phyloP scores from a whole-genome alignment of 2,113 vertebrate species.

The Trogon surrucura region DNA sequence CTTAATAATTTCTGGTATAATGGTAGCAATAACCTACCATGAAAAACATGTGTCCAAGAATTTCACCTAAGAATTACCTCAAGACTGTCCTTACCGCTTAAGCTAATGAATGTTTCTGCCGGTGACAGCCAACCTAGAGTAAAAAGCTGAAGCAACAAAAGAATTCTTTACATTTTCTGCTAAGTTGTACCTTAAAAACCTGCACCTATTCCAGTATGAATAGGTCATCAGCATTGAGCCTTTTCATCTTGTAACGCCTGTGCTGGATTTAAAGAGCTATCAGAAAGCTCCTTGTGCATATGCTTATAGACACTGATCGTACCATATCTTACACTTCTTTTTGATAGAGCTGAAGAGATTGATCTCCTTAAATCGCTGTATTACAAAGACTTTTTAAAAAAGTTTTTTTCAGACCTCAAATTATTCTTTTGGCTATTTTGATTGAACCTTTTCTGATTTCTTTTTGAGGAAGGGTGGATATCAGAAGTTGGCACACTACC shows the following conservation, averaged over 20 bases:
- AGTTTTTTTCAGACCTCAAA: not conserved
- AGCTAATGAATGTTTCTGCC: not conserved
- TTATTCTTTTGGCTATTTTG: not conserved
- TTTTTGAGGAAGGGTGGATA: not conserved
- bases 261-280: not conserved
- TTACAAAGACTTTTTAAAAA: not conserved
- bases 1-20: not conserved
- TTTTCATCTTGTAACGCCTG: not conserved
- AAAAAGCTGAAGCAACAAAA: not conserved
- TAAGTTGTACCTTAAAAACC: not conserved
- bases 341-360: not conserved
- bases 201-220: not conserved
- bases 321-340: not conserved
- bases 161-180: not conserved
- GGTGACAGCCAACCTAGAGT: not conserved
- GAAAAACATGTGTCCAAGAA: not conserved
- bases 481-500: not conserved
- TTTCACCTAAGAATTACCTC: not conserved
- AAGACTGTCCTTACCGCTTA: not conserved
- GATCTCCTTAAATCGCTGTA: not conserved
- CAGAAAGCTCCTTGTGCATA: not conserved
- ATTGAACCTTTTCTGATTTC: not conserved
- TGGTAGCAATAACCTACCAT: not conserved
- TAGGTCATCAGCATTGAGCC: not conserved
- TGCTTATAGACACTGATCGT: not conserved